Conservation (phyloP, 2,113 vertebrate genomes). For the Willisornis vidua region DNA sequence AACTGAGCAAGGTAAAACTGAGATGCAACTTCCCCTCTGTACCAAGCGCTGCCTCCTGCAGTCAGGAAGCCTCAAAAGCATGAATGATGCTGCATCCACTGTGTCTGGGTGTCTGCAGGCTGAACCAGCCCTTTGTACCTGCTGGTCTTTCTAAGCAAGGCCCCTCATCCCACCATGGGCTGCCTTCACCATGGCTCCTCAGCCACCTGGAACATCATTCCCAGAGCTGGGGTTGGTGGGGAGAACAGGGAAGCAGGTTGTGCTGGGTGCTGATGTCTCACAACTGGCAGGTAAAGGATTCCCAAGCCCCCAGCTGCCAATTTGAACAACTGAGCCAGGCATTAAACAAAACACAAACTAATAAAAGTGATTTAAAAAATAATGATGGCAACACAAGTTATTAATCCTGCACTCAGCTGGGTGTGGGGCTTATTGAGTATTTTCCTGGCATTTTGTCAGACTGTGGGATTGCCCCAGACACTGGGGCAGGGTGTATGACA, state of each 20-base stretch:
- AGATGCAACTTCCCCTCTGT: neutral
- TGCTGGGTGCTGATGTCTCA: neutral
- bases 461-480: constrained; percentile 58
- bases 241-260: neutral
- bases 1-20: neutral
- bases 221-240: fast-evolving
- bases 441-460: constrained; percentile 26
- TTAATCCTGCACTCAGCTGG: constrained; percentile 29
- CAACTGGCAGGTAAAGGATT: neutral
- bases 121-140: neutral
- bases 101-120: neutral
- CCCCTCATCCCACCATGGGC: too few species aligned
- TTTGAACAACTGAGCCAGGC: neutral
- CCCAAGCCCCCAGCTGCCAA: neutral
- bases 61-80: neutral
- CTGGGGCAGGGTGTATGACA: constrained; percentile 36
- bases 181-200: fast-evolving
- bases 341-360: constrained; percentile 45
- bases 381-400: constrained; percentile 29
- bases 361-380: constrained; percentile 51
- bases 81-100: neutral
- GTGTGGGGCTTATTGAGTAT: neutral
- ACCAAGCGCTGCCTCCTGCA: neutral
- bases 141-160: neutral
- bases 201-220: fast-evolving